These are phyloP conservation scores for Meiosimyza platycephala DNA, from an alignment of 2,888 invertebrate species.

Conservation along the genomic window DNA sequence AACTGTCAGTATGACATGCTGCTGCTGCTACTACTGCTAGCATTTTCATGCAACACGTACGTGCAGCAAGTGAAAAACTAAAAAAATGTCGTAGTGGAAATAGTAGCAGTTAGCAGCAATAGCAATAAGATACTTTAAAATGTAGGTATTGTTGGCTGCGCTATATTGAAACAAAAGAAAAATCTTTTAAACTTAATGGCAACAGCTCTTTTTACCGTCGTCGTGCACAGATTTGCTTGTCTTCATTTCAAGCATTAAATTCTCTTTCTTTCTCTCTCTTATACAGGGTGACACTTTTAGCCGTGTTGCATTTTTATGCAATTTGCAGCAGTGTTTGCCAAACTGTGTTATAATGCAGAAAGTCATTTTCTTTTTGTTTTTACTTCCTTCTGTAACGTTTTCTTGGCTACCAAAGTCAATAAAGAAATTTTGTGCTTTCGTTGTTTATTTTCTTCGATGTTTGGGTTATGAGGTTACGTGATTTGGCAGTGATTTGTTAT, in stretches of 20 bases:
- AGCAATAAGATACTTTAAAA: background rate
- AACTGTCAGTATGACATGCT: slow-evolving; percentile 18
- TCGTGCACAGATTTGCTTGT: slow-evolving; percentile 18
- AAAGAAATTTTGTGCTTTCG: slow-evolving; percentile 8
- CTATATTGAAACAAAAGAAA: background rate
- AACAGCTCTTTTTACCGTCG: background rate
- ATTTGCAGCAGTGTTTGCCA: slow-evolving; percentile 13
- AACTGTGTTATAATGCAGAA: background rate
- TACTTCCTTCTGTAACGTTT: background rate
- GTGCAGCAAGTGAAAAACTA: background rate
- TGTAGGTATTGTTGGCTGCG: background rate
- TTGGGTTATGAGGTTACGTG: slow-evolving; percentile 9
- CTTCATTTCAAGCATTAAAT: slow-evolving; percentile 22
- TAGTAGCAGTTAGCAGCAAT: background rate
- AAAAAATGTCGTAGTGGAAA: background rate
- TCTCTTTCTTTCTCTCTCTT: background rate
- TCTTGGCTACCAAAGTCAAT: slow-evolving; percentile 19
- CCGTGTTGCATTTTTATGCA: background rate
- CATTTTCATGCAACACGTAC: slow-evolving; percentile 20
- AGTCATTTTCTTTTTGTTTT: background rate
- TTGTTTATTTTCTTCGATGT: slow-evolving; percentile 13
- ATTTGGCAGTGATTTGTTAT: slow-evolving; percentile 15
- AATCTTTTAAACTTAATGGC: slow-evolving; percentile 20
- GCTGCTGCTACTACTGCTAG: background rate
- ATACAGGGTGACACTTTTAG: background rate